These are phyloP conservation scores for Drosophila watanabei DNA, from an alignment of 1,140 invertebrate species.

Conservation along the genomic window DNA sequence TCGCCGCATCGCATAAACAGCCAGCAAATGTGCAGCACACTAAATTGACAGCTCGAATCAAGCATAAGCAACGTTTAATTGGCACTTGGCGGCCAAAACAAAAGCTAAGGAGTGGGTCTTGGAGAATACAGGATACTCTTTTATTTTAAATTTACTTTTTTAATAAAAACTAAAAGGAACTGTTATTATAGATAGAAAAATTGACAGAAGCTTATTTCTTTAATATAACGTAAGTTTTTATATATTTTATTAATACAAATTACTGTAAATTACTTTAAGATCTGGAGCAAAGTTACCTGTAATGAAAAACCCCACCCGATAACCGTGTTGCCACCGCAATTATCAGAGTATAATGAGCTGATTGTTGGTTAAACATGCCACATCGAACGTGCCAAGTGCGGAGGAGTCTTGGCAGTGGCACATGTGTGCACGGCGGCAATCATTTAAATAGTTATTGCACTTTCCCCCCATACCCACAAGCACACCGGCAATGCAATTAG, in stretches of 20 bases:
- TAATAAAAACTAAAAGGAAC: neutral
- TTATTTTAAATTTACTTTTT: neutral
- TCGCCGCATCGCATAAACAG: conserved; percentile 52
- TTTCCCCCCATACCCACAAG: conserved; percentile 44
- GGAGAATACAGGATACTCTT: conserved; percentile 1
- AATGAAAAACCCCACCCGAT: neutral
- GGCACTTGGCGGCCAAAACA: conserved; percentile 51
- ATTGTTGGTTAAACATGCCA: conserved; percentile 23
- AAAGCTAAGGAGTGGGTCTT: neutral
- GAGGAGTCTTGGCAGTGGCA: conserved; percentile 26
- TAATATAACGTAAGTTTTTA: too few relatives aligned
- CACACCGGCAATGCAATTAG: conserved; percentile 78
- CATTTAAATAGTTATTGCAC: conserved; percentile 83
- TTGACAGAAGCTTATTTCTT: too few relatives aligned
- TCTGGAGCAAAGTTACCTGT: neutral
- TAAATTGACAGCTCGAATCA: conserved; percentile 70
- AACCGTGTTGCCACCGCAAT: neutral
- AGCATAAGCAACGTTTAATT: conserved; percentile 74
- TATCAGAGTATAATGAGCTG: conserved; percentile 25
- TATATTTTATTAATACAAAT: too few relatives aligned
- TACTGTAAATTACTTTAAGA: neutral
- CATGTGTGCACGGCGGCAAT: conserved; percentile 55
- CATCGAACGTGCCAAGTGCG: conserved; percentile 32
- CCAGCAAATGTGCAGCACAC: conserved; percentile 52
- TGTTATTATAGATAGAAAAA: too few relatives aligned